A percentile compares a stretch with the other conserved stretches of the same genome.
Evolutionary conservation across 2,113 vertebrate species (phyloP).

Genomic region (Struthidea cinerea): DNA sequence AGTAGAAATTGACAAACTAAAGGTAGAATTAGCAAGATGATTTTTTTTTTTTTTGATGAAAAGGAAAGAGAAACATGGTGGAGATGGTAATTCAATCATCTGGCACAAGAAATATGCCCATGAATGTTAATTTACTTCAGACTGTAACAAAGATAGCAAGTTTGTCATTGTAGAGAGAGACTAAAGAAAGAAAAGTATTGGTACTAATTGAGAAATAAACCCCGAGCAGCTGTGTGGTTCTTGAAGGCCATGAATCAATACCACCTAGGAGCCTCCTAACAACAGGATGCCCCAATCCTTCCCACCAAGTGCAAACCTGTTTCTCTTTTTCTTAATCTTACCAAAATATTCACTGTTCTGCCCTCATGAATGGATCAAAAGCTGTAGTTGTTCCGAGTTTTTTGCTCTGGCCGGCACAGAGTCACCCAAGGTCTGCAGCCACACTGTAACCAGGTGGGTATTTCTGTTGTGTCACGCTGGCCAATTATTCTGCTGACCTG

Average conservation of each 20-base stretch:
- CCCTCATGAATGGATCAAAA: not conserved
- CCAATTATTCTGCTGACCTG: not conserved
- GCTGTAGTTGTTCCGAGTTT: not conserved
- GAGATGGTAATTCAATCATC: not conserved
- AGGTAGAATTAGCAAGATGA: not conserved
- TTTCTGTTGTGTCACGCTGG: not conserved
- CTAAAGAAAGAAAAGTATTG: not conserved
- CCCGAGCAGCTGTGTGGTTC: rapidly evolving
- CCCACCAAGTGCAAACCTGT: not conserved
- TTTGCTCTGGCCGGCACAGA: not conserved
- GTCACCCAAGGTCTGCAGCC: not conserved
- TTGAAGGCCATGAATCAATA: not conserved
- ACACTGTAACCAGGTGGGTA: not conserved
- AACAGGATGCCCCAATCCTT: not conserved
- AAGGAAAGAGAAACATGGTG: not conserved
- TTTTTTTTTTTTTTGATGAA: not conserved
- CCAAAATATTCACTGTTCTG: not conserved
- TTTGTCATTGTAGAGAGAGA: not conserved
- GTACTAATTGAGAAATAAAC: not conserved
- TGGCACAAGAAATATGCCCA: not conserved
- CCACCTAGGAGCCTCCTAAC: not conserved
- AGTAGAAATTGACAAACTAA: not conserved
- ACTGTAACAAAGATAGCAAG: not conserved
- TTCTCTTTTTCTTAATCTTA: not conserved
- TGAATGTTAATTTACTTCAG: not conserved